These are phyloP conservation scores for Oreochromis spilurus DNA, from an alignment of 2,113 vertebrate genomes.

Conservation along the genomic window DNA sequence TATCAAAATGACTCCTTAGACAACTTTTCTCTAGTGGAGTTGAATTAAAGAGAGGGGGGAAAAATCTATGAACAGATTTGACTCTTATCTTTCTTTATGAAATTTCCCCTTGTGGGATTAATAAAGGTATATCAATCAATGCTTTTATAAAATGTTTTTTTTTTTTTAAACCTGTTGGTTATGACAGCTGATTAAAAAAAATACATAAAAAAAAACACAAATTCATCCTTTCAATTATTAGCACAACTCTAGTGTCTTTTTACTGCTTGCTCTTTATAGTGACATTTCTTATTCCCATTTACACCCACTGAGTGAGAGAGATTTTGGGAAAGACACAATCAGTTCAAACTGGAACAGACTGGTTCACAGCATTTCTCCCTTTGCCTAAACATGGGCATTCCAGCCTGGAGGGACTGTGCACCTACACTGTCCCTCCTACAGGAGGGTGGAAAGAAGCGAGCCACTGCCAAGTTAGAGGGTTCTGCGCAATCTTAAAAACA, in stretches of 20 bases:
- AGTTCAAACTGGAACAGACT: conserved; percentile 43
- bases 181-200: background rate
- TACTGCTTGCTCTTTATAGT: background rate
- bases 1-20: background rate
- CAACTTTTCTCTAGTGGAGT: background rate
- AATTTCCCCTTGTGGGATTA: too few species aligned
- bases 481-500: background rate
- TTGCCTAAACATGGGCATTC: conserved; percentile 13
- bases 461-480: background rate
- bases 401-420: background rate
- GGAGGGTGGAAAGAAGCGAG: background rate
- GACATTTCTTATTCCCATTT: background rate
- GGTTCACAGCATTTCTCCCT: conserved; percentile 11
- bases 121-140: too few species aligned
- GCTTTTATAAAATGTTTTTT: background rate
- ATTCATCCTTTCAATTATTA: background rate
- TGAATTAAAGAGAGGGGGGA: background rate
- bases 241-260: background rate
- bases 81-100: background rate
- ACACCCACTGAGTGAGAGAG: background rate
- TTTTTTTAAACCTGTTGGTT: background rate
- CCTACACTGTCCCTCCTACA: background rate
- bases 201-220: background rate
- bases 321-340: background rate
- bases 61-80: background rate